Percentiles rank a stretch among this genome's conserved stretches.
Conservation (phyloP, 2,797 vertebrate species). For the Cetoscarus ocellatus region DNA sequence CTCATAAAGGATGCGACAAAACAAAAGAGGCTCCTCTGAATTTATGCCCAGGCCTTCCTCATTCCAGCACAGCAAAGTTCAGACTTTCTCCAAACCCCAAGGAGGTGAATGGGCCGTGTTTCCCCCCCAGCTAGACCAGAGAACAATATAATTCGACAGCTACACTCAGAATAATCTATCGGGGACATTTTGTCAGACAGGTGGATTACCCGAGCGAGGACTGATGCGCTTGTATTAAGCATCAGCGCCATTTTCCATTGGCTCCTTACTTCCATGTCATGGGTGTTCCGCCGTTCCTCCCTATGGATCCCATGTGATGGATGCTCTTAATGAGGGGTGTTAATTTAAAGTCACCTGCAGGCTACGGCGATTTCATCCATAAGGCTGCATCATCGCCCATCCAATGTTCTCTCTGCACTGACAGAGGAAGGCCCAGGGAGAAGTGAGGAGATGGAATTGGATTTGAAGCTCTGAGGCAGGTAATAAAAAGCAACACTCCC, state of each 20-base stretch:
- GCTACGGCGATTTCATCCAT: constrained; percentile 66
- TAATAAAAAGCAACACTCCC: constrained; percentile 88
- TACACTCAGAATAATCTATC: constrained; percentile 46
- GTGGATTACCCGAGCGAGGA: constrained; percentile 47
- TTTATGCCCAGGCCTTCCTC: constrained; percentile 52
- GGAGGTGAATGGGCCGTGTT: constrained; percentile 35
- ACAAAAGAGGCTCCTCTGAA: constrained; percentile 51
- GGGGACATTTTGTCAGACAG: constrained; percentile 36
- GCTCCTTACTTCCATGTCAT: constrained; percentile 53
- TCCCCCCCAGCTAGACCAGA: constrained; percentile 24
- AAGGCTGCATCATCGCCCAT: constrained; percentile 65
- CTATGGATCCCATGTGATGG: constrained; percentile 70
- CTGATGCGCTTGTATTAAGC: constrained; percentile 50
- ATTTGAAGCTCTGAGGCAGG: constrained; percentile 87
- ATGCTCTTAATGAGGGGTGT: constrained; percentile 81
- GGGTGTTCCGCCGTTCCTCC: constrained; percentile 54
- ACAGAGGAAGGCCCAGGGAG: constrained; percentile 79
- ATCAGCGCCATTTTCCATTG: constrained; percentile 46
- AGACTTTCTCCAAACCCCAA: constrained; percentile 32
- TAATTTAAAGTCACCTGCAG: constrained; percentile 83
- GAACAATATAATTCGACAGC: constrained; percentile 34
- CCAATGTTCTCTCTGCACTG: constrained; percentile 74
- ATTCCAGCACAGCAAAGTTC: constrained; percentile 47
- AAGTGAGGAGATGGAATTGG: constrained; percentile 84
- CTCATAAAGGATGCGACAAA: constrained; percentile 81